Conservation (phyloP, 2,113 vertebrate genomes). For the Sander lucioperca region DNA sequence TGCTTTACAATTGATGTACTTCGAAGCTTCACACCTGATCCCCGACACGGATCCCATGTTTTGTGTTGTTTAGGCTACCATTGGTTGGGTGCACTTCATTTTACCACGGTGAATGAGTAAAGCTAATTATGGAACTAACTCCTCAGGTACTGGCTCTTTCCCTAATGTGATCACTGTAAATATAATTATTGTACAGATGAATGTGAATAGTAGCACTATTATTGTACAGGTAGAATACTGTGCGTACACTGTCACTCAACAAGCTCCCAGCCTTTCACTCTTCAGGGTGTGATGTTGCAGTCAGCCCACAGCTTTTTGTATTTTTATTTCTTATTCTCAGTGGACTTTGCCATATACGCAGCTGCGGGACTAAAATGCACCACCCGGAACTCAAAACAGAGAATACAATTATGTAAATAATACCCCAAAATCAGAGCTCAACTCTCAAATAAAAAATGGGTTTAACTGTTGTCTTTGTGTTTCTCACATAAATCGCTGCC, state of each 20-base stretch:
- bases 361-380: slow-evolving; percentile 51
- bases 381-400: slow-evolving; percentile 42
- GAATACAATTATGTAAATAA: slow-evolving; percentile 70
- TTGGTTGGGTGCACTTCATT: slow-evolving; percentile 53
- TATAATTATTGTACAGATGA: slow-evolving; percentile 79
- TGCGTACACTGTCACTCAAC: slow-evolving; percentile 68
- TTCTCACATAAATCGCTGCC: background rate
- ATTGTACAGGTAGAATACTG: slow-evolving; percentile 78
- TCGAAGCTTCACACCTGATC: slow-evolving; percentile 16
- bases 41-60: slow-evolving; percentile 11
- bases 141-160: slow-evolving; percentile 79
- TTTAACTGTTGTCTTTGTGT: slow-evolving; percentile 60
- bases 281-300: slow-evolving; percentile 32
- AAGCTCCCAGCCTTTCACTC: slow-evolving; percentile 47
- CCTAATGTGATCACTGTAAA: slow-evolving; percentile 80
- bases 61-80: slow-evolving; percentile 42
- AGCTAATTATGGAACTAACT: slow-evolving; percentile 69
- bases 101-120: slow-evolving; percentile 55
- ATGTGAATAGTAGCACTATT: slow-evolving; percentile 81
- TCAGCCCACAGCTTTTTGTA: slow-evolving; percentile 64
- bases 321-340: slow-evolving; percentile 56
- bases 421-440: slow-evolving; percentile 60
- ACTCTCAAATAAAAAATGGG: slow-evolving; percentile 77
- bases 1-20: slow-evolving; percentile 23
- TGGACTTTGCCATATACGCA: slow-evolving; percentile 51